These are phyloP conservation scores for Ceratosolen solmsi DNA, from an alignment of 1,140 invertebrate species.

Conservation along the genomic window DNA sequence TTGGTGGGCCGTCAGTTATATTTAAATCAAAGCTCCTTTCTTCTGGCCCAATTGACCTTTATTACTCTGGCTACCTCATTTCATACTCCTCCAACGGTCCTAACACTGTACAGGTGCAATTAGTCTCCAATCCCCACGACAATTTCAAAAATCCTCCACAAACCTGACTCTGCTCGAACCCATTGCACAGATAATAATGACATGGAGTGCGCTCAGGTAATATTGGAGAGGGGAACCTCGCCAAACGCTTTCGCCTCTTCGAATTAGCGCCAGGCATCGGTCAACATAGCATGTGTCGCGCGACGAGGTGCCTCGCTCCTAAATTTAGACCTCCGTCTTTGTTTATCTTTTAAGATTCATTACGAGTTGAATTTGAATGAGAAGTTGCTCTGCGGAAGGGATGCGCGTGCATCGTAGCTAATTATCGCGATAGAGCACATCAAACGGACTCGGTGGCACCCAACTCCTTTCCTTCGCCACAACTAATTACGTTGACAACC, in stretches of 20 bases:
- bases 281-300: no score
- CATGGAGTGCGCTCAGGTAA: background rate
- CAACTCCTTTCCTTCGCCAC: background rate
- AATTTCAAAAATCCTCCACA: no score
- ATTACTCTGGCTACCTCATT: slow-evolving; percentile 13
- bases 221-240: background rate
- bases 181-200: no score
- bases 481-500: background rate
- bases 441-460: background rate
- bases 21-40: slow-evolving; percentile 19
- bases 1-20: slow-evolving; percentile 24
- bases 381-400: background rate
- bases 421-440: background rate
- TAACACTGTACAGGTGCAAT: no score
- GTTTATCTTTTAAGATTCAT: background rate
- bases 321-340: background rate
- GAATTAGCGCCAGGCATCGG: background rate
- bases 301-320: background rate
- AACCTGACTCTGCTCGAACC: no score
- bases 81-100: slow-evolving; percentile 2
- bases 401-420: background rate
- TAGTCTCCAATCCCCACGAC: no score
- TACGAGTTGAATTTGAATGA: background rate
- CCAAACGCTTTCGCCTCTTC: background rate
- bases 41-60: slow-evolving; percentile 15